Evolutionary conservation across 2,113 vertebrate genomes (phyloP).

Genomic region (Egretta garzetta): DNA sequence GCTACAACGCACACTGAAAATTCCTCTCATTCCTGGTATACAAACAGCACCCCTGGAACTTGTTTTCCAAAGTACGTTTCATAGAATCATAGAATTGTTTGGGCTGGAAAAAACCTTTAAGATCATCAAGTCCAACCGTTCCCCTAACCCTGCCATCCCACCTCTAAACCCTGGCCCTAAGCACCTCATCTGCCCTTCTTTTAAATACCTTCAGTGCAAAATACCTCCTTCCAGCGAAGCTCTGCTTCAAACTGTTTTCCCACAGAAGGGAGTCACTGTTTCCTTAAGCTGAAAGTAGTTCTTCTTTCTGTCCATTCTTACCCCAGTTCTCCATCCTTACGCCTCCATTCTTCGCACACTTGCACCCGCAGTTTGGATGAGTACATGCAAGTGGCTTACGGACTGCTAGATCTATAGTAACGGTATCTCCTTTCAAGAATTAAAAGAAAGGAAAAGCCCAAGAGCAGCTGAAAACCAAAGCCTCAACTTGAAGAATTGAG

Average conservation of each 20-base stretch:
- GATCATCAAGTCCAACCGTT: too few relatives aligned
- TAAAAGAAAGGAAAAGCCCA: neutral
- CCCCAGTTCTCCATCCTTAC: neutral
- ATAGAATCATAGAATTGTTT: too few relatives aligned
- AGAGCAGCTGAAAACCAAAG: neutral
- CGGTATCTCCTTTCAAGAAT: neutral
- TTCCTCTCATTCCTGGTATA: neutral
- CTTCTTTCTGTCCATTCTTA: neutral
- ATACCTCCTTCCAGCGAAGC: neutral
- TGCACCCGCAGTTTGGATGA: neutral
- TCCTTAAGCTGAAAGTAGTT: neutral
- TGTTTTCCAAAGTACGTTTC: neutral
- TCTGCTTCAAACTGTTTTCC: neutral
- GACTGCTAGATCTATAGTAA: neutral
- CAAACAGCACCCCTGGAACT: neutral
- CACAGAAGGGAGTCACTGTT: fast-evolving
- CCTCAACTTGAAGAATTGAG: neutral
- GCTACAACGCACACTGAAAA: neutral
- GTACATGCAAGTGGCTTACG: neutral
- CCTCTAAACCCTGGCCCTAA: too few relatives aligned
- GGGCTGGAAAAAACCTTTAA: too few relatives aligned
- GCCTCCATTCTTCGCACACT: neutral
- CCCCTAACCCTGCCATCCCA: too few relatives aligned
- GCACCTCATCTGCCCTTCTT: too few relatives aligned
- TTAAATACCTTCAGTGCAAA: too few relatives aligned